These are phyloP conservation scores for Misgurnus mizolepis DNA, from an alignment of 2,113 vertebrate genomes.

Conservation along the genomic window DNA sequence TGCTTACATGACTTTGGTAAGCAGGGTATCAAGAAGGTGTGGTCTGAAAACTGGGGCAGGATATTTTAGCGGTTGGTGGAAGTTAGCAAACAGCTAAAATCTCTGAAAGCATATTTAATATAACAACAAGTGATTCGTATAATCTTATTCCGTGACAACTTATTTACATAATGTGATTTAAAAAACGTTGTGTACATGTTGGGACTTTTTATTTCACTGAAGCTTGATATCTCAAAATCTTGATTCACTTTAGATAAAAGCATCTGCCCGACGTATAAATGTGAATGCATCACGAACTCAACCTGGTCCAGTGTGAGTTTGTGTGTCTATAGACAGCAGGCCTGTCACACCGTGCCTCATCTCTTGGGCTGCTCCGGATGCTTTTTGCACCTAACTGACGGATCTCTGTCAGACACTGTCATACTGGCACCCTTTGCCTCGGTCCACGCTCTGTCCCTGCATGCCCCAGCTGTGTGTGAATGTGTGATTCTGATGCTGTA, in stretches of 20 bases:
- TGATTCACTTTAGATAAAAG: too few relatives aligned
- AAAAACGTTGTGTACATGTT: too few relatives aligned
- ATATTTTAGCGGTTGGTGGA: not conserved
- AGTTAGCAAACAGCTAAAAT: not conserved
- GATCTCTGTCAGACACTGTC: conserved; percentile 53
- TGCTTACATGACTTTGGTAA: not conserved
- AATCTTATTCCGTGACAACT: too few relatives aligned
- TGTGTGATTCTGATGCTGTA: not conserved
- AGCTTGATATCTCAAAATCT: too few relatives aligned
- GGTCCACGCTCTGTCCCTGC: conserved; percentile 43
- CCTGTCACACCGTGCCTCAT: conserved; percentile 35
- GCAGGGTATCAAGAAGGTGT: not conserved
- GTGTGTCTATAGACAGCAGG: not conserved
- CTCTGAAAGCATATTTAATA: too few relatives aligned
- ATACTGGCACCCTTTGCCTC: conserved; percentile 42
- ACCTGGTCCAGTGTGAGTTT: not conserved
- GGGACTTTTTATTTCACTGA: too few relatives aligned
- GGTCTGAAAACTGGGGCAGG: too few relatives aligned
- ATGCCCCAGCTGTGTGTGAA: conserved; percentile 31
- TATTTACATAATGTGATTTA: too few relatives aligned
- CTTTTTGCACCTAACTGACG: conserved; percentile 53
- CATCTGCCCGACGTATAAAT: not conserved
- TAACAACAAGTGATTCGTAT: too few relatives aligned
- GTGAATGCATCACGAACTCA: not conserved
- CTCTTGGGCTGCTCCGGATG: conserved; percentile 43